Evolutionary conservation across 2,797 vertebrate species (phyloP).

Genomic region (Ataeniobius toweri): DNA sequence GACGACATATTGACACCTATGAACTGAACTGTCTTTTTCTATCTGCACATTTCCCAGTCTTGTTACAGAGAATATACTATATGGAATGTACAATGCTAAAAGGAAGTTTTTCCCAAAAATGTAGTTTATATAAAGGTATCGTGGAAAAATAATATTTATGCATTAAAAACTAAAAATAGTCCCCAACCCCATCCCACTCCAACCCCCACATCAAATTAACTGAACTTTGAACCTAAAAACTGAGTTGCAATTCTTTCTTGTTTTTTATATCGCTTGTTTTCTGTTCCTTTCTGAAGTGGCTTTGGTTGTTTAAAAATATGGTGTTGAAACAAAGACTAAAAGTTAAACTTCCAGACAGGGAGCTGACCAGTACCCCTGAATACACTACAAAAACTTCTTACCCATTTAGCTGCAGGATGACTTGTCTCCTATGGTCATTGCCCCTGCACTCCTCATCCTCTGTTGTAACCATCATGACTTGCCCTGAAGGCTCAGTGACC

Average conservation of each 20-base stretch:
- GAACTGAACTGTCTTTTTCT: not conserved
- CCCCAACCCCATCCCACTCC: no score
- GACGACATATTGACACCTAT: constrained; percentile 57
- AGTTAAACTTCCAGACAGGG: not conserved
- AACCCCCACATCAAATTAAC: no score
- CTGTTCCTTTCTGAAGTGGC: not conserved
- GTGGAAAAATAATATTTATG: not conserved
- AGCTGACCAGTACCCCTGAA: not conserved
- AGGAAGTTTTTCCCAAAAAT: not conserved
- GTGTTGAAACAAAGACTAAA: not conserved
- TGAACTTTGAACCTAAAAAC: no score
- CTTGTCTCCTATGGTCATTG: constrained; percentile 84
- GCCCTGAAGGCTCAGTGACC: constrained; percentile 87
- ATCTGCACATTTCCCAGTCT: not conserved
- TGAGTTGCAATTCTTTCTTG: no score
- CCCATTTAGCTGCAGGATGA: constrained; percentile 89
- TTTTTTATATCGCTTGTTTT: not conserved
- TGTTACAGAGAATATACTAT: not conserved
- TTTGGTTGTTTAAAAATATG: not conserved
- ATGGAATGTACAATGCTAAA: not conserved
- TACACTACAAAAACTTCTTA: constrained; percentile 61
- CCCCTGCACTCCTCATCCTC: constrained; percentile 85
- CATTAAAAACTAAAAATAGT: no score
- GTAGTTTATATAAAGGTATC: not conserved
- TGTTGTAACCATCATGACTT: constrained; percentile 85